Evolutionary conservation across 2,888 invertebrate species (phyloP).

Genomic region (Nomada fabriciana): DNA sequence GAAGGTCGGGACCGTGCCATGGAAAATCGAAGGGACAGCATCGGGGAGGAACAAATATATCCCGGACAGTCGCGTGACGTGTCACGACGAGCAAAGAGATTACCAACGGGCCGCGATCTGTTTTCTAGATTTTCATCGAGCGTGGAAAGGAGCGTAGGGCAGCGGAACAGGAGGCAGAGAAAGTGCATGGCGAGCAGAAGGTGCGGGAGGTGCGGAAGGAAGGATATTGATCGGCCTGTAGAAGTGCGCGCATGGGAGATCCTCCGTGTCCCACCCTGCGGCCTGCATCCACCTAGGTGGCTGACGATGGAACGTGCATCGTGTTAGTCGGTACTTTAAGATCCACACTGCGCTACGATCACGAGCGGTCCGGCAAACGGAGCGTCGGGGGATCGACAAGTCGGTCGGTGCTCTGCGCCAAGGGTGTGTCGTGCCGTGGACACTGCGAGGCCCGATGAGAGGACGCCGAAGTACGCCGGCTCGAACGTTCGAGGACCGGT

Average conservation of each 20-base stretch:
- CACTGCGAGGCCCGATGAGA: slow-evolving; percentile 36
- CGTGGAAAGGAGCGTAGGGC: slow-evolving; percentile 45
- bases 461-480: slow-evolving; percentile 53
- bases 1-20: not conserved
- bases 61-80: not conserved
- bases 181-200: slow-evolving; percentile 64
- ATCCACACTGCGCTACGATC: slow-evolving; percentile 55
- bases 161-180: slow-evolving; percentile 67
- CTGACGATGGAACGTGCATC: slow-evolving; percentile 61
- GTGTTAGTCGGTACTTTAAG: slow-evolving; percentile 66
- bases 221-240: slow-evolving; percentile 70
- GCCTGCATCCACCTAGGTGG: slow-evolving; percentile 61
- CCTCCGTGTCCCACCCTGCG: slow-evolving; percentile 68
- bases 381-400: slow-evolving; percentile 28
- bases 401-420: slow-evolving; percentile 51
- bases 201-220: slow-evolving; percentile 70
- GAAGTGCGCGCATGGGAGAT: slow-evolving; percentile 67
- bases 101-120: slow-evolving; percentile 25
- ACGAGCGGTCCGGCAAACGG: slow-evolving; percentile 30
- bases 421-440: slow-evolving; percentile 65
- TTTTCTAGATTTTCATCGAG: slow-evolving; percentile 52
- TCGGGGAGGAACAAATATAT: slow-evolving; percentile 3
- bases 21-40: not conserved
- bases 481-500: slow-evolving; percentile 52
- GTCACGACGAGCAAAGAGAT: slow-evolving; percentile 12